phyloP scores from a whole-genome alignment of 2,797 vertebrate genomes.

The Lepus townsendii region DNA sequence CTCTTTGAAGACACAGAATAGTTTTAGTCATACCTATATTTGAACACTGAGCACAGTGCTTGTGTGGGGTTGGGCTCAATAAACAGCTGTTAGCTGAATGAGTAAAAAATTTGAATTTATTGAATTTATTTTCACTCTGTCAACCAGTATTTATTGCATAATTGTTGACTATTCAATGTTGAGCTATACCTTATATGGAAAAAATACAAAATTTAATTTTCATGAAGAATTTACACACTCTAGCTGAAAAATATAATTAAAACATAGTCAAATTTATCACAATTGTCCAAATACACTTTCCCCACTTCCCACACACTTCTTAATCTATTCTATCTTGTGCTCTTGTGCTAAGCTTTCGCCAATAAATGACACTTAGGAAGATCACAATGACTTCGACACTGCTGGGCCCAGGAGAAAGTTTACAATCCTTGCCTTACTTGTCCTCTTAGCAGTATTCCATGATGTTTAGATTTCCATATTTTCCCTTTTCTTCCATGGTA shows the following conservation, averaged over 20 bases:
- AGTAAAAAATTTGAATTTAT: conserved; percentile 29
- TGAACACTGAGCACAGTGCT: conserved; percentile 16
- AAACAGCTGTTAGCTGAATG: conserved; percentile 38
- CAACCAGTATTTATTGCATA: background rate
- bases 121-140: background rate
- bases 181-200: background rate
- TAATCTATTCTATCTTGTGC: background rate
- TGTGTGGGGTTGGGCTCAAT: background rate
- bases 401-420: background rate
- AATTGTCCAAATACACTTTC: background rate
- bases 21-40: conserved; percentile 1
- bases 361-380: conserved; percentile 22
- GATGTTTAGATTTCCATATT: conserved; percentile 10
- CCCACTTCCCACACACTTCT: background rate
- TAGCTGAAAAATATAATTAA: conserved; percentile 7
- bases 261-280: conserved; percentile 37
- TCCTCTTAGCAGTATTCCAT: background rate
- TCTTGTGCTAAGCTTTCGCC: background rate
- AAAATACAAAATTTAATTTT: conserved; percentile 44
- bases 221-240: conserved; percentile 4
- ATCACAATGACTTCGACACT: background rate
- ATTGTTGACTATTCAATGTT: background rate
- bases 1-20: background rate
- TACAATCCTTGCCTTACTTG: background rate
- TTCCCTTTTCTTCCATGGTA: background rate